Percentiles rank a stretch among this genome's conserved stretches.
Evolutionary conservation across 2,797 vertebrate species (phyloP).

Genomic region (Oreonectes daqikongensis): DNA sequence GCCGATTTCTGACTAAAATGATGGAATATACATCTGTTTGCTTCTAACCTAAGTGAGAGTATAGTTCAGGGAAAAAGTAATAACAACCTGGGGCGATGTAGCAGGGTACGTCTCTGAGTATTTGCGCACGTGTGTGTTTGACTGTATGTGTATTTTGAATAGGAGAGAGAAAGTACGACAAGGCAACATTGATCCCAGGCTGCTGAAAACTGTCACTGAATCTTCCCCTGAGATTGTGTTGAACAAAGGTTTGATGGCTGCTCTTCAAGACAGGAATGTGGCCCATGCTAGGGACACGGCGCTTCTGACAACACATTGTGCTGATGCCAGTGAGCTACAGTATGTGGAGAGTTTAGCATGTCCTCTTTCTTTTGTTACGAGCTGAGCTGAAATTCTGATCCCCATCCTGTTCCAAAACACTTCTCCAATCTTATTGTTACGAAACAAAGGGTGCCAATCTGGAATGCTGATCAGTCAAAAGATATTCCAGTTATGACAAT

Average conservation of each 20-base stretch:
- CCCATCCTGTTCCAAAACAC: slow-evolving; percentile 44
- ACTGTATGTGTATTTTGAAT: slow-evolving; percentile 16
- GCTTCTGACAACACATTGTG: slow-evolving; percentile 47
- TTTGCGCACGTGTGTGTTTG: slow-evolving; percentile 2
- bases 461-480: slow-evolving; percentile 52
- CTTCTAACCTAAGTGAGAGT: neutral
- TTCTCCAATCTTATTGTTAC: slow-evolving; percentile 40
- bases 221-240: slow-evolving; percentile 49
- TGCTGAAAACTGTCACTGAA: slow-evolving; percentile 54
- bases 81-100: slow-evolving; percentile 7
- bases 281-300: slow-evolving; percentile 29
- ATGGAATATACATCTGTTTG: slow-evolving; percentile 10
- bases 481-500: slow-evolving; percentile 53
- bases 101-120: neutral
- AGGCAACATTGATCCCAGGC: slow-evolving; percentile 43
- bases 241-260: slow-evolving; percentile 52
- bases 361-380: slow-evolving; percentile 46
- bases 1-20: slow-evolving; percentile 13
- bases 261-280: slow-evolving; percentile 49
- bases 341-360: slow-evolving; percentile 50
- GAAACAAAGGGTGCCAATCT: slow-evolving; percentile 45
- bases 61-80: neutral
- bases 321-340: slow-evolving; percentile 42
- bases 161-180: slow-evolving; percentile 1
- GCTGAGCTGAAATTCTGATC: slow-evolving; percentile 32